Evolutionary conservation across 1,140 invertebrate genomes (phyloP), one percentile per base, ranked within the genome.

Genomic region (Zaprionus taronus): DNA sequence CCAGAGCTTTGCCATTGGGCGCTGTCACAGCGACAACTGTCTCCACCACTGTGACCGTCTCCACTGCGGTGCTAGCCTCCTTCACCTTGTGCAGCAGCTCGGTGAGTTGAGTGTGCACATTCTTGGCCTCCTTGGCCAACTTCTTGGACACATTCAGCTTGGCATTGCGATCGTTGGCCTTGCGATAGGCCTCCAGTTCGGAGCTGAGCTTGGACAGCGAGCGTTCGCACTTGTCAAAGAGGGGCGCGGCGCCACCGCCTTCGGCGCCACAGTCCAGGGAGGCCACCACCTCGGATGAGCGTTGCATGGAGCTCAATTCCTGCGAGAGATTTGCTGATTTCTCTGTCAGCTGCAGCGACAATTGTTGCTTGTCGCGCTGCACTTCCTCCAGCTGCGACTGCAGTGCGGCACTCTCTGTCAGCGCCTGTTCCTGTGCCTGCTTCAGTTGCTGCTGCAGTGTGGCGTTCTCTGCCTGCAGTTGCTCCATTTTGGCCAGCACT

Each of bases 401-500:
- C 14, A 69, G 47, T 60, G 53, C 34, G 24, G n/a, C 94, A 15
- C 44, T 14, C 15, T 61, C 38, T 87, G 36, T 62, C 15, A 76
- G 15, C 95, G 89, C 58, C 22, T 83, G 65, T 89, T 12, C 80
- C 92, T 96, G 96, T 90, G 96, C 95, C 20, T 93, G 95, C 96
- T 91, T 62, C 1, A 86, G 60, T 34, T 84, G 62, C 9, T 92
- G 79, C 58, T 93, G 83, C 14, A 95, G 85, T 47, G 91, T 82
- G 11, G 81, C 93, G 87, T 96, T 96, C 90, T 96, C 95, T 17
- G 93, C 81, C 20, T 93, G 95, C 31, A 96, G 91, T 62, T 93
- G 93, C 80, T 95, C 95, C 92, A 96, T 94, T 87, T 95, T 96
- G 66, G 95, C 95, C 82, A 96, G 93, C 6, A 96, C 94, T 86